Conservation (phyloP, 2,797 vertebrate species). For the Syngnathus rostellatus region DNA sequence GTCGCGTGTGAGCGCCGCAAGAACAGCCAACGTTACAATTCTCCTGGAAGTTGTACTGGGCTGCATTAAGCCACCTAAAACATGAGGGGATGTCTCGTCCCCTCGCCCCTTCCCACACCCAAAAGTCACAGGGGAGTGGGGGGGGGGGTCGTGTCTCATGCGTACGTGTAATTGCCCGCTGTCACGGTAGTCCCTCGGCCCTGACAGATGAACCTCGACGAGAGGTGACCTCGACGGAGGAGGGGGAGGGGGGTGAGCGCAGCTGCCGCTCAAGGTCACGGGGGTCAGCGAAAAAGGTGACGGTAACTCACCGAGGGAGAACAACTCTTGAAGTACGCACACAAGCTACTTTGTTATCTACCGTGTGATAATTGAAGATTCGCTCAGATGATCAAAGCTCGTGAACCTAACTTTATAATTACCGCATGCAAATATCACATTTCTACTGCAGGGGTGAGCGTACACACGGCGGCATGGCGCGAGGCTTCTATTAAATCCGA, state of each 20-base stretch:
- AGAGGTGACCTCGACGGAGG: conserved; percentile 52
- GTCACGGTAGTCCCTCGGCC: conserved; percentile 37
- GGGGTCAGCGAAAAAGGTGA: conserved; percentile 39
- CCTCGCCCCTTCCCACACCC: neutral
- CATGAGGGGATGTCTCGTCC: neutral
- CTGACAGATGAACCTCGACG: conserved; percentile 52
- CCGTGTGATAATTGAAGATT: conserved; percentile 29
- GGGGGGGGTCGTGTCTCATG: conserved; percentile 15
- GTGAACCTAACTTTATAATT: conserved; percentile 44
- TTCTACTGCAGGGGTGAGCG: conserved; percentile 2
- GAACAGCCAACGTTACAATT: neutral
- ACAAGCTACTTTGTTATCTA: conserved; percentile 17
- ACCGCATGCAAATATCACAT: conserved; percentile 1
- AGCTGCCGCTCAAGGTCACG: conserved; percentile 55
- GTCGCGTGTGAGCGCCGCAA: conserved; percentile 3
- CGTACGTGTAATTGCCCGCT: conserved; percentile 46
- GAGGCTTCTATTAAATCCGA: conserved; percentile 15
- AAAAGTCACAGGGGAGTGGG: conserved; percentile 6
- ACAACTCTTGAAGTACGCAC: conserved; percentile 11
- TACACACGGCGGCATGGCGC: no score
- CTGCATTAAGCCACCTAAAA: neutral
- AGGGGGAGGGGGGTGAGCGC: conserved; percentile 16
- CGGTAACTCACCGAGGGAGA: conserved; percentile 11
- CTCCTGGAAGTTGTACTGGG: neutral
- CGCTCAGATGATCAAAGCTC: conserved; percentile 33